These are phyloP conservation scores for Laticauda colubrina DNA, from an alignment of 2,113 vertebrate genomes.

Conservation along the genomic window DNA sequence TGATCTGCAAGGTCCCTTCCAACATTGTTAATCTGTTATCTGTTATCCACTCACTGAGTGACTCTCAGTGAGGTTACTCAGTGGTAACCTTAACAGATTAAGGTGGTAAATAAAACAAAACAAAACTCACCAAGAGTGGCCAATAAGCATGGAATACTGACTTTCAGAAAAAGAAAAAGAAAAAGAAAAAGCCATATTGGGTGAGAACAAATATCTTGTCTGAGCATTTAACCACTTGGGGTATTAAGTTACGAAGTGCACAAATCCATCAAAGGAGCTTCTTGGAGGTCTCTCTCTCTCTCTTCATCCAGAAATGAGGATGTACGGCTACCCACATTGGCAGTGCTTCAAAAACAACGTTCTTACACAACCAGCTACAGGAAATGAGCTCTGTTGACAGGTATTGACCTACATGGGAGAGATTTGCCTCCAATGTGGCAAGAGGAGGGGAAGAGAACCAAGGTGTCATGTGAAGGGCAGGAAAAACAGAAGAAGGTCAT, in stretches of 20 bases:
- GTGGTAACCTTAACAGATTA: no score
- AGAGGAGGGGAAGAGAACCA: no score
- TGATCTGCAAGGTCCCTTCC: no score
- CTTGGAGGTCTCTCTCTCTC: background rate
- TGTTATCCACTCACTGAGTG: background rate
- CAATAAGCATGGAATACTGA: background rate
- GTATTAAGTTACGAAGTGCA: background rate
- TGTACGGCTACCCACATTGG: background rate
- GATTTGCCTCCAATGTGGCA: background rate
- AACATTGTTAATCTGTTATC: no score
- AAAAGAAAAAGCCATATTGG: background rate
- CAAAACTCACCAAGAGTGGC: background rate
- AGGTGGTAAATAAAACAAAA: background rate
- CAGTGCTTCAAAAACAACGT: background rate
- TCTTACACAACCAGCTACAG: background rate
- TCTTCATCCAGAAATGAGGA: background rate
- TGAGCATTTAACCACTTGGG: background rate
- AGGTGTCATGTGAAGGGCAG: background rate
- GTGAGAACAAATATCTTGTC: background rate
- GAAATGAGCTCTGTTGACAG: background rate
- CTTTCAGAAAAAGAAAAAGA: background rate
- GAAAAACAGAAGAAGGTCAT: conserved; percentile 15
- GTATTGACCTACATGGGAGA: background rate
- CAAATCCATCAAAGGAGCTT: background rate
- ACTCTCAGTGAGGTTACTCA: background rate